These are phyloP conservation scores for Drosophila obscura DNA, from an alignment of 1,140 invertebrate species.

Conservation along the genomic window DNA sequence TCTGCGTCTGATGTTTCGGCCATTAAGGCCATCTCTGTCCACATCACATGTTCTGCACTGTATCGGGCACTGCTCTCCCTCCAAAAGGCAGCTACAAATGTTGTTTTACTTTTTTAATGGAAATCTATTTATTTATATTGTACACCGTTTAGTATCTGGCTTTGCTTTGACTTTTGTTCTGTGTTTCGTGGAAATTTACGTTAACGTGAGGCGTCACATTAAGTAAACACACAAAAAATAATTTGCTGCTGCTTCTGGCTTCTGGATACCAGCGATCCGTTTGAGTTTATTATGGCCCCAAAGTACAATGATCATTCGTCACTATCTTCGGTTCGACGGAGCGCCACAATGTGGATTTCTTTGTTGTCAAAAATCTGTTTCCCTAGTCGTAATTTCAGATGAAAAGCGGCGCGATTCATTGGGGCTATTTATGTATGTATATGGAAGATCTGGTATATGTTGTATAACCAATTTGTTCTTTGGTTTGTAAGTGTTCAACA, in stretches of 20 bases:
- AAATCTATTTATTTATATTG: constrained; percentile 55
- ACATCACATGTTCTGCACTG: constrained; percentile 24
- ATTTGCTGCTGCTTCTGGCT: constrained; percentile 38
- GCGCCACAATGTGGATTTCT: constrained; percentile 30
- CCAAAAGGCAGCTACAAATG: constrained; percentile 54
- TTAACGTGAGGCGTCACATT: constrained; percentile 46
- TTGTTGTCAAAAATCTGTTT: constrained; percentile 44
- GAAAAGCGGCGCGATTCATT: constrained; percentile 23
- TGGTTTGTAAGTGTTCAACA: not conserved
- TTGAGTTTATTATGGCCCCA: constrained; percentile 34
- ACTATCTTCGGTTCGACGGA: constrained; percentile 29
- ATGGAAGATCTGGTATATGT: constrained; percentile 23
- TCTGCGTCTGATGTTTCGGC: constrained; percentile 15
- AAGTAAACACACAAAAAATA: constrained; percentile 60
- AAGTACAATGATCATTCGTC: constrained; percentile 55
- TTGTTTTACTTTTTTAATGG: constrained; percentile 48
- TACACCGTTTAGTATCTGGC: constrained; percentile 18
- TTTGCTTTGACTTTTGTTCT: constrained; percentile 50
- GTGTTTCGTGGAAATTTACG: constrained; percentile 56
- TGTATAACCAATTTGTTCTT: constrained; percentile 36
- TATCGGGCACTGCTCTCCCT: constrained; percentile 15
- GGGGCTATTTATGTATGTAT: constrained; percentile 22
- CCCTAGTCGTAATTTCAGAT: constrained; percentile 16
- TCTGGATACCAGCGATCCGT: not conserved
- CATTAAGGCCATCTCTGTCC: constrained; percentile 63